Evolutionary conservation across 2,888 invertebrate genomes (phyloP), one percentile per base, ranked within the genome.

Genomic region (Cantharis rufa): DNA sequence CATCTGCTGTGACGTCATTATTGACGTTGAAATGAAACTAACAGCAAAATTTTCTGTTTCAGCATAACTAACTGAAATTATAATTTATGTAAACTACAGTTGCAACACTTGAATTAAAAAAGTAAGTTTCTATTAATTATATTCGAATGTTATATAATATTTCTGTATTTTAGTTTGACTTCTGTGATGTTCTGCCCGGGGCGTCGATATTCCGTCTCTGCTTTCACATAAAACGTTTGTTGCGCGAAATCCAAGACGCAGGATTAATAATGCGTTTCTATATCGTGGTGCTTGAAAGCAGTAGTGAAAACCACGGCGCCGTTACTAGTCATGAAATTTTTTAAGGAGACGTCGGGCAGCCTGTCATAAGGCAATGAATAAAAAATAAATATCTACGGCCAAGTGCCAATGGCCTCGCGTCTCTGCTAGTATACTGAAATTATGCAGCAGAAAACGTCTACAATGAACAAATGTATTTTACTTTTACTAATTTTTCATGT

Each of bases 401-500:
- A 62, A 71, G 68, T 69, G 66, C 66, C 70, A 68, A 77, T 72
- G 77, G 77, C 69, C 27, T 21, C 71, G 48, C 11, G 48, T 18
- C 32, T 32, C 32, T 32, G 32, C 32, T 32, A 13, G 11, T 32
- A 13, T 63, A 62, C 61, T 48, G 62, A 21, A 28, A 24, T 69
- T 62, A 70, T 70, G 62, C 64, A 72, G 7, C 48, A 69, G 75
- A 64, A 62, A 27, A 69, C n/a, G n/a, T 77, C 78, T 76, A 81
- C 71, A 69, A 83, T 83, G 81, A 78, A 78, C 61, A 78, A 74
- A 78, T 79, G 79, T 81, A 87, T 87, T 86, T 86, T 89, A 79
- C 84, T 89, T 78, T 83, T 89, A 79, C 83, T 89, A 81, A 82
- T 90, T 77, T 84, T 89, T 72, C 84, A 87, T 83, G 84, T 89